Evolutionary conservation across 1,140 invertebrate genomes (phyloP).

Genomic region (Probaryconus sp.): DNA sequence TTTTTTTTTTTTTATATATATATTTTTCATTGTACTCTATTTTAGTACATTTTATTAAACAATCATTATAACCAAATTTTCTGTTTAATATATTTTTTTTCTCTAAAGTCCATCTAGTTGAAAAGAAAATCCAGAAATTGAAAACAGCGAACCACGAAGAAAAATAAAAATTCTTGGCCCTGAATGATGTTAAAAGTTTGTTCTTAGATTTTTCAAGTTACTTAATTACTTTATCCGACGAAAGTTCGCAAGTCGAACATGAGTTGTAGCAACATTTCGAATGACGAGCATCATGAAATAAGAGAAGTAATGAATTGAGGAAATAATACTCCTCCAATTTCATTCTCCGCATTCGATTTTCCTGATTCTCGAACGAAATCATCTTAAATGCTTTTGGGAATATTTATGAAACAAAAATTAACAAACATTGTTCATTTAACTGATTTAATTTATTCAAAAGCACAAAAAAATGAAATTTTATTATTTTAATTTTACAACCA

Average conservation of each 20-base stretch:
- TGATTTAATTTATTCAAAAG: no score
- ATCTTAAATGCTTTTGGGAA: constrained; percentile 17
- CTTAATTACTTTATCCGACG: constrained; percentile 44
- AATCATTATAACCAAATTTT: no score
- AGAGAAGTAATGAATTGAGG: constrained; percentile 44
- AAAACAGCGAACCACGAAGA: no score
- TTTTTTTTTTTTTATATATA: no score
- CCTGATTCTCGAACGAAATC: constrained; percentile 11
- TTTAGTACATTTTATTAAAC: no score
- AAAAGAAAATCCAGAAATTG: no score
- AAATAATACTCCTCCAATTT: constrained; percentile 53
- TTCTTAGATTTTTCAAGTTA: constrained; percentile 35
- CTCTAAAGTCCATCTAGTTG: no score
- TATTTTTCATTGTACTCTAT: no score
- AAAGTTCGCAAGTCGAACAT: constrained; percentile 42
- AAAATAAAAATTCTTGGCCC: constrained; percentile 14
- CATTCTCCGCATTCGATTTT: constrained; percentile 42
- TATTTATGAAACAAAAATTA: constrained; percentile 31
- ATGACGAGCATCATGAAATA: constrained; percentile 38
- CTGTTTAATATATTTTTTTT: no score
- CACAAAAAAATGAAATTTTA: no score
- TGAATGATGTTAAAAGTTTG: not conserved
- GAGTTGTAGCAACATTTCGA: constrained; percentile 35
- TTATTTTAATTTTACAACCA: no score
- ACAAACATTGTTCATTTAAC: constrained; percentile 50